These are phyloP conservation scores for Rhinoraja longicauda DNA, from an alignment of 2,797 vertebrate species.

Conservation along the genomic window DNA sequence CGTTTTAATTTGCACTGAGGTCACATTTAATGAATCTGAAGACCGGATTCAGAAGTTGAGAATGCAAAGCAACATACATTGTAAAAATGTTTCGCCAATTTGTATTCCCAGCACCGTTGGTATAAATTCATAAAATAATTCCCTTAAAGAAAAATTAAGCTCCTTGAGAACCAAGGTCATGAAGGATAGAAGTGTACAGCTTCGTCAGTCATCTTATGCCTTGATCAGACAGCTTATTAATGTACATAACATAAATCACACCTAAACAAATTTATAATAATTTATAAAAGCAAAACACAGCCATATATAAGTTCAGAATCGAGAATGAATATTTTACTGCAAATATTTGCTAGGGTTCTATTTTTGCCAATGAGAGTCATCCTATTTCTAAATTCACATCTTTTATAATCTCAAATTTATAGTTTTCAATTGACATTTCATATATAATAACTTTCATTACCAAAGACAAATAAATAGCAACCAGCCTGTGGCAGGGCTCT, in stretches of 20 bases:
- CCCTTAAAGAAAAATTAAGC: neutral
- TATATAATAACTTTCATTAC: neutral
- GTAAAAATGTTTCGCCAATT: neutral
- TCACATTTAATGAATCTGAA: neutral
- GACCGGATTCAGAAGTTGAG: neutral
- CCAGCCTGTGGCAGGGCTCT: neutral
- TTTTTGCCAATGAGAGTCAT: neutral
- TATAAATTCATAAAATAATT: neutral
- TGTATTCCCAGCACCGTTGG: neutral
- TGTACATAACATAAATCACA: neutral
- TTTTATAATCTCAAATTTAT: neutral
- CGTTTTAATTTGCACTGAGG: neutral
- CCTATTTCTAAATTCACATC: neutral
- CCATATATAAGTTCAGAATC: neutral
- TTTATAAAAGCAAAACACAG: slow-evolving; percentile 9
- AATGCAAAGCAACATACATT: neutral
- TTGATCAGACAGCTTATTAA: neutral
- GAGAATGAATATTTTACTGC: slow-evolving; percentile 8
- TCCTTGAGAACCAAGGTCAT: neutral
- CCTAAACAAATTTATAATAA: neutral
- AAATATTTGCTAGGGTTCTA: neutral
- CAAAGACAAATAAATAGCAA: neutral
- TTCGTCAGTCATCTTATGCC: slow-evolving; percentile 5
- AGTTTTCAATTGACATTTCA: neutral
- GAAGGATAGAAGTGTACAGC: neutral